These are phyloP conservation scores for Ptychochromis oligacanthus DNA, from an alignment of 2,113 vertebrate genomes.

Conservation along the genomic window DNA sequence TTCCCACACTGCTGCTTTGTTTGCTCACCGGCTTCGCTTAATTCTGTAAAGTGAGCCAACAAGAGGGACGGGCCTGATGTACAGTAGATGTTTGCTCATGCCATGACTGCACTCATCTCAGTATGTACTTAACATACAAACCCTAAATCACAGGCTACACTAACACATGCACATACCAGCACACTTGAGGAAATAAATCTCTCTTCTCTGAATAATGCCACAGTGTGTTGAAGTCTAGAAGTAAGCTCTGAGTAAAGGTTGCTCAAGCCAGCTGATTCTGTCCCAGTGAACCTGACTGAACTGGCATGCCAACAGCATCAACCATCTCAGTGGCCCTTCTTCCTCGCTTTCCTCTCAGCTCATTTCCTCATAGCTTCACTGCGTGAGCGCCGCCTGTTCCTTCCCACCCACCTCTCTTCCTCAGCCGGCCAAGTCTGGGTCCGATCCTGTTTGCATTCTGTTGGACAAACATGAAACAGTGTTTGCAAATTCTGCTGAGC, in stretches of 20 bases:
- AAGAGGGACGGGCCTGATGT: not conserved
- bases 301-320: not conserved
- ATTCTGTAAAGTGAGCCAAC: slow-evolving; percentile 1
- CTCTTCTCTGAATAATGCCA: not conserved
- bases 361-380: slow-evolving; percentile 46
- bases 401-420: slow-evolving; percentile 25
- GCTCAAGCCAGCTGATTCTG: not conserved
- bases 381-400: slow-evolving; percentile 29
- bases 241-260: not conserved
- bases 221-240: not conserved
- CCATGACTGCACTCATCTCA: slow-evolving; percentile 15
- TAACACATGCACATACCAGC: not conserved
- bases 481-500: slow-evolving; percentile 27
- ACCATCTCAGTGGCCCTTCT: slow-evolving; percentile 19
- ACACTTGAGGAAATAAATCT: not conserved
- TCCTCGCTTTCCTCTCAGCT: slow-evolving; percentile 20
- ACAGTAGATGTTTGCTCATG: not conserved
- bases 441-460: not conserved
- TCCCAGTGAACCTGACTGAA: slow-evolving; percentile 30
- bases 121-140: not conserved
- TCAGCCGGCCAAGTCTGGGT: not conserved
- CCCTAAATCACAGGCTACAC: not conserved
- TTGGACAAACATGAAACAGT: slow-evolving; percentile 8
- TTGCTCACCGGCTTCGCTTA: slow-evolving; percentile 12
- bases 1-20: slow-evolving; percentile 27